Evolutionary conservation across 1,140 invertebrate species (phyloP), one percentile per base, ranked within the genome.

Genomic region (Dolichoris vasculosae): DNA sequence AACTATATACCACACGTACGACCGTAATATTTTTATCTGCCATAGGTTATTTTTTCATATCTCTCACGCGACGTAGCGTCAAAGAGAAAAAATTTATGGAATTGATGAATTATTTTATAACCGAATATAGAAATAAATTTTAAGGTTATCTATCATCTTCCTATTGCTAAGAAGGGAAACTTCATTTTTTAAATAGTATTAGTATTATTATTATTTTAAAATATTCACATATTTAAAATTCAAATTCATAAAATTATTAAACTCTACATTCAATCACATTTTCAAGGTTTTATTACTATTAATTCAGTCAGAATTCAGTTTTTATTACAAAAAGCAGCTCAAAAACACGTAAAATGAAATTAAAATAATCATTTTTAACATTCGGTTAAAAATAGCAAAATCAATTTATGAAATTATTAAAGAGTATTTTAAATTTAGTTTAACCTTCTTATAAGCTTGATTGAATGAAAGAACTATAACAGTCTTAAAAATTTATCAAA

Each of bases 21-120:
- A 69, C 32, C 67, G 32, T 69, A 69, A 69, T 69, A 69, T 38
- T 69, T 69, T 69, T 38, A 69, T 38, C 67, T 3, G 6, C 35
- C 30, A 38, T 20, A 23, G 67, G 17, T 69, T 35, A 38, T 69
- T 69, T 69, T 69, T 69, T 69, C 67, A 69, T 69, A 69, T 75
- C 71, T 75, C 38, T 75, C 71, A 75, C 40, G 71, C 71, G 32
- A 75, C 38, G 71, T 2, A 11, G 20, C 38, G 40, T n/a, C 23
- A 75, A 75, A 75, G 38, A 75, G 20, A 75, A 46, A 75, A 43
- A 46, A 46, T 46, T 20, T 38, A 69, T 69, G 67, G 32, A 69
- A 20, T 69, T 69, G 32, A 69, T 69, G 35, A 69, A 69, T 69
- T 69, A 69, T 69, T 69, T 69, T 69, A 38, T 17, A 38, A 38